Conservation (phyloP, 2,888 invertebrate genomes). For the Blomia tropicalis region DNA sequence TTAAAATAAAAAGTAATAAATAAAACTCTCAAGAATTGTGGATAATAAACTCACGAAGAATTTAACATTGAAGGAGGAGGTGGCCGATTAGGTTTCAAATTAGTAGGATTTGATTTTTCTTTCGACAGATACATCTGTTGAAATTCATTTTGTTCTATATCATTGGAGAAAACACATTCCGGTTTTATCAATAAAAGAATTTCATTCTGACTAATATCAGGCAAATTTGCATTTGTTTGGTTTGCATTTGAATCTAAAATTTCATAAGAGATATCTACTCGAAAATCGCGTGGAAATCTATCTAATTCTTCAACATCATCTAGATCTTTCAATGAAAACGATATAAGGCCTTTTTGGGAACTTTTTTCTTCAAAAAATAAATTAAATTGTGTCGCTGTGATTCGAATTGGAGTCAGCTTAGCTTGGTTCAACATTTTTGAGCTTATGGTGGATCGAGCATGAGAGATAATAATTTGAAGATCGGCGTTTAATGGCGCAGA, state of each 20-base stretch:
- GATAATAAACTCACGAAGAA: background rate
- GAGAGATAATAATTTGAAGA: constrained; percentile 59
- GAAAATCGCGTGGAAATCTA: constrained; percentile 48
- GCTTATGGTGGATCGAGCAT: constrained; percentile 69
- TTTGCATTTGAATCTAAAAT: background rate
- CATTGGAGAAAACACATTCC: constrained; percentile 4
- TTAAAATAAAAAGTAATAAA: background rate
- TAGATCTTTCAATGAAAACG: constrained; percentile 43
- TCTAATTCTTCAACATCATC: constrained; percentile 58
- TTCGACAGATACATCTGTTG: background rate
- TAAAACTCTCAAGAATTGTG: background rate
- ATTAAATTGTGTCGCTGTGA: constrained; percentile 14
- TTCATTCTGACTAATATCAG: constrained; percentile 3
- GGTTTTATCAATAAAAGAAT: background rate
- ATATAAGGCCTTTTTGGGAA: too few species aligned
- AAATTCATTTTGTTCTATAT: background rate
- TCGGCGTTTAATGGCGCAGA: constrained; percentile 41
- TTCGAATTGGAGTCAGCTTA: constrained; percentile 1
- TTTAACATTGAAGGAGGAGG: background rate
- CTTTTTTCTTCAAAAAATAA: constrained; percentile 19
- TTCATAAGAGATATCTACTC: constrained; percentile 29
- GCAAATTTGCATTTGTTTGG: background rate
- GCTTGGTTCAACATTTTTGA: constrained; percentile 12
- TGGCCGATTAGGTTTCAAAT: constrained; percentile 4
- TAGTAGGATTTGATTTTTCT: background rate